Percentiles rank a stretch among this genome's conserved stretches.
Conservation (phyloP, 2,113 vertebrate species). For the Cyanistes caeruleus region DNA sequence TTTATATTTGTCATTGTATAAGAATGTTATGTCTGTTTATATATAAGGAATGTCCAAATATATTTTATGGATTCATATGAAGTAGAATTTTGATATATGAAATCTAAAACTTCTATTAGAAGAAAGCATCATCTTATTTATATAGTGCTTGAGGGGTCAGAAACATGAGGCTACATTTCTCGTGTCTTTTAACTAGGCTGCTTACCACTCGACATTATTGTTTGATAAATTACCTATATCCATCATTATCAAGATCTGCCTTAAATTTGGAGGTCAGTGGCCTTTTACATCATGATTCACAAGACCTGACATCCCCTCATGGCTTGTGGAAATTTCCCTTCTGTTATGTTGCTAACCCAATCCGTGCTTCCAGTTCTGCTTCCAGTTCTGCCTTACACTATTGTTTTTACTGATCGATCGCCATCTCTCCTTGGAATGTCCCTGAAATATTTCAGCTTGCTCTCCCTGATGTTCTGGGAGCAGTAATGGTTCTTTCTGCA, state of each 20-base stretch:
- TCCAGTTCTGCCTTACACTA: neutral
- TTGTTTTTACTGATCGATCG: conserved; percentile 56
- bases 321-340: neutral
- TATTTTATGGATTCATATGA: neutral
- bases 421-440: conserved; percentile 56
- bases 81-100: neutral
- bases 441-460: conserved; percentile 60
- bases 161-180: conserved; percentile 39
- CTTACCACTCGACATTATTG: neutral
- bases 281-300: conserved; percentile 37
- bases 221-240: conserved; percentile 40
- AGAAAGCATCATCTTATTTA: neutral
- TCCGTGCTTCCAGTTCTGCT: neutral
- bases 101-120: neutral
- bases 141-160: neutral
- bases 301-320: neutral
- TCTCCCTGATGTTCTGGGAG: conserved; percentile 34
- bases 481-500: conserved; percentile 48
- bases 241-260: conserved; percentile 24
- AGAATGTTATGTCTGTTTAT: neutral
- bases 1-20: neutral
- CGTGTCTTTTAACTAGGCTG: conserved; percentile 31
- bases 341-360: neutral
- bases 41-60: neutral
- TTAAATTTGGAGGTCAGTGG: conserved; percentile 52